Base-by-base conservation (phyloP, 1,140 invertebrate genomes). In the Drosophila guanche region DNA sequence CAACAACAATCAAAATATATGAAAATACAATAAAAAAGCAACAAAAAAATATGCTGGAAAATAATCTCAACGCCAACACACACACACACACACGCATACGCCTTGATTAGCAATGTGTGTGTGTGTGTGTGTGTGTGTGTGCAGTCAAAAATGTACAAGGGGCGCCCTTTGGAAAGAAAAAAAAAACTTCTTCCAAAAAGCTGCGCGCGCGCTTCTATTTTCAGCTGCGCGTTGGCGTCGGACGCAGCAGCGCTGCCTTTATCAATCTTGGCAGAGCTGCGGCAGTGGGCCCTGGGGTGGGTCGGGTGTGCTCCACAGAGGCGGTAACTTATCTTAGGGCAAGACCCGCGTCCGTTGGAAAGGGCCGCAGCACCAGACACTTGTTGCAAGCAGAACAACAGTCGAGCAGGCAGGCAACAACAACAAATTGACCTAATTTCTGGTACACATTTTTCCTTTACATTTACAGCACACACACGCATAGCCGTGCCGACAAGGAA, bases 41-140 rank as follows among this genome's bases (percentile, higher is more conserved):
- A 20, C 16, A 20, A 63, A 66, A 41, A 56, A 22, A 63, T 54
- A 75, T 77, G 81, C 75, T 76, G 78, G 81, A 88, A 86, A 88
- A 86, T 86, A 86, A 86, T 88, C 83, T 86, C 74, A 76, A 86
- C 83, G 74, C 81, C 81, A 79, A 86, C 80, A 86, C 81, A 76
- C 80, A 78, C 66, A 71, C 66, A 66, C 59, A 51, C 22, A 27
- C 61, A 56, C 46, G 8, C 47, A 52, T 23, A 65, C 23, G 56
- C 66, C 62, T 47, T 66, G 73, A 62, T 74, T 73, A 74, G 73
- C 70, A 72, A 62, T 3, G 55, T 22, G 37, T 79, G 48, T 66
- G 22, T 40, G 54, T 58, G 57, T 61, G 56, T 55, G 43, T 57
- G 67, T 59, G 66, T 63, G 42, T 53, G 57, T 20, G 16, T 20